Conservation (phyloP, 1,140 invertebrate genomes). For the Cyclina sinensis region DNA sequence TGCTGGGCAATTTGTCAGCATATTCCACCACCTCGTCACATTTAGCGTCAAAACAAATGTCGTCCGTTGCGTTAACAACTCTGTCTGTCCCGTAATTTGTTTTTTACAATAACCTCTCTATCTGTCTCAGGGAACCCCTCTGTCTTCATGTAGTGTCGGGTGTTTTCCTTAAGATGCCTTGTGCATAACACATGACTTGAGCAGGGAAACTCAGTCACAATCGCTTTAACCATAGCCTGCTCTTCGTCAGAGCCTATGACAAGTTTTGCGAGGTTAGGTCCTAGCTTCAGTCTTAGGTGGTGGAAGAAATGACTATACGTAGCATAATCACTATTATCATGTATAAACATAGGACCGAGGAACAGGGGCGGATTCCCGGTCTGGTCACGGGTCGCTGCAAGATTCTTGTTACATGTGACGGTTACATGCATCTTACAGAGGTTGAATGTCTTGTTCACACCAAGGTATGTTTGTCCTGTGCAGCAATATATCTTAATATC, state of each 20-base stretch:
- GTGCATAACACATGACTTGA: slow-evolving; percentile 63
- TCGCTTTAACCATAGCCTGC: slow-evolving; percentile 54
- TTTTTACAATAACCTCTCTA: slow-evolving; percentile 4
- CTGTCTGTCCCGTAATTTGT: slow-evolving; percentile 51
- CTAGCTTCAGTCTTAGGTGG: neutral
- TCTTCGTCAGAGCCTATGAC: slow-evolving; percentile 10
- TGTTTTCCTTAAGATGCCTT: slow-evolving; percentile 46
- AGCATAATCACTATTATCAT: slow-evolving; percentile 43
- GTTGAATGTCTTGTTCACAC: slow-evolving; percentile 59
- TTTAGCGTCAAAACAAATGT: slow-evolving; percentile 23
- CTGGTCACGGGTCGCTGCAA: neutral
- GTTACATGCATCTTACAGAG: slow-evolving; percentile 60
- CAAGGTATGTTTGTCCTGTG: slow-evolving; percentile 21
- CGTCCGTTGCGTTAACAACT: slow-evolving; percentile 40
- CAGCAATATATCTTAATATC: slow-evolving; percentile 45
- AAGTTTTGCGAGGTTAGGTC: neutral
- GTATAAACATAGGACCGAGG: slow-evolving; percentile 25
- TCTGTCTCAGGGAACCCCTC: neutral
- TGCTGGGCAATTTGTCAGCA: neutral
- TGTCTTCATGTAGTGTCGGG: slow-evolving; percentile 31
- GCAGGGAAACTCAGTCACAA: slow-evolving; percentile 44
- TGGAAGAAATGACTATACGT: slow-evolving; percentile 37
- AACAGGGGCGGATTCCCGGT: neutral
- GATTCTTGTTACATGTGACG: slow-evolving; percentile 16
- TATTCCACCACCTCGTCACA: neutral